Evolutionary conservation across 2,888 invertebrate genomes (phyloP), one percentile per base, ranked within the genome.

Genomic region (Cremastinae sp.): DNA sequence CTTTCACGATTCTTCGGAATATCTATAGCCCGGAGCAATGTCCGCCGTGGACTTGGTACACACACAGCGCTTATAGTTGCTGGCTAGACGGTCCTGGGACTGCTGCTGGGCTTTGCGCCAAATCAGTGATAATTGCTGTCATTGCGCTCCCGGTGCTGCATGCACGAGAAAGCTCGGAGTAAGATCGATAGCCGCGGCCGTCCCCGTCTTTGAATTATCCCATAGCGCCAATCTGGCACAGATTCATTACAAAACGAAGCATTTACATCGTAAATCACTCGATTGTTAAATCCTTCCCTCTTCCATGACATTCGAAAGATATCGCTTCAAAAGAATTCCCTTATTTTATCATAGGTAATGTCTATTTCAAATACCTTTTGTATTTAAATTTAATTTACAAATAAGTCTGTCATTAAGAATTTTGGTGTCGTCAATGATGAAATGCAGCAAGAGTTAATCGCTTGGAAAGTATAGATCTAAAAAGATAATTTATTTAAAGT

Each of bases 61-160:
- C 51, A 58, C 41, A 41, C 5, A 10, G 10, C 20, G 22, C 56
- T 16, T 20, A 38, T 65, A 8, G 20, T 18, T 16, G 43, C 38
- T 41, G 64, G 65, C 61, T 59, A 38, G 65, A 51, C 58, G 43
- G 41, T 18, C 45, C 54, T 18, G 9, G 38, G 10, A 28, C 28
- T 14, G 36, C 41, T 47, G 59, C 54, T 66, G 75, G 74, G 75
- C 76, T 76, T 74, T 69, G 56, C 74, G 78, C 74, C 78, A 79
- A 80, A 79, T 79, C 78, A 72, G 66, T 79, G 79, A 80, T 80
- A 80, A 80, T 79, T 78, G 78, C 79, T 78, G 80, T 79, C 76
- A 79, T 78, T 78, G 80, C 79, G 68, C 14, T 45, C 51, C 51
- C 68, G 5, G 2, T 28, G 28, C 28, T 5, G 28, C 28, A 28